Evolutionary conservation across 1,140 invertebrate genomes (phyloP), one percentile per base, ranked within the genome.

Genomic region (Camponotus vicinus): DNA sequence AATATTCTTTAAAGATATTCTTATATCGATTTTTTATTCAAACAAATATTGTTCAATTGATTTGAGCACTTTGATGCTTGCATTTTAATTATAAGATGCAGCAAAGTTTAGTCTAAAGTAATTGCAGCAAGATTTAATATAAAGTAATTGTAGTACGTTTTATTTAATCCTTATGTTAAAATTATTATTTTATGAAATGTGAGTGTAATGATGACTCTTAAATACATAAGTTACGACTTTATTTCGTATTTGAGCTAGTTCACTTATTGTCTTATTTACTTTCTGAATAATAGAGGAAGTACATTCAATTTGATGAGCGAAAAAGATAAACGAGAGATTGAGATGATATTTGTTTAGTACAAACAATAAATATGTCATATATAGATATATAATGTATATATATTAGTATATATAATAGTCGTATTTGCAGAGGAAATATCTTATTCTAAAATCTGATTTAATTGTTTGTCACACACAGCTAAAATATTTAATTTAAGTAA

Each of bases 311-410:
- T 18, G 27, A 52, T 71, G 45, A 73, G 49, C 15, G 5, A 73
- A 55, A 73, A 73, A 55, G 18, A 7, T 49, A 73, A 73, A 34
- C 6, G 9, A 32, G 9, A n/a, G 49, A 73, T 73, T 55, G 32
- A 73, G 49, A 52, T 55, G 37, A 34, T 73, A 7, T 45, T 69
- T 71, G 1, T 34, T 55, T 34, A 71, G 27, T 32, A 52, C 0
- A 8, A 52, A 52, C 15, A 13, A 13, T 55, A 52, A 73, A 73
- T 27, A 5, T 55, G 45, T 73, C 18, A 73, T 55, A 15, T 18
- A 34, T 9, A 7, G 18, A 49, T 18, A 32, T 45, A 71, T 32
- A 15, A 27, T 27, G 27, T 27, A 27, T 27, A 27, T 27, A 27
- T 27, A 27, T 21, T 21, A 21, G 6, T 4, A 9, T 27, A 71